Percentiles rank a stretch among this genome's conserved stretches.
phyloP scores from a whole-genome alignment of 2,113 vertebrate species.

The Gallinago paraguaiae region DNA sequence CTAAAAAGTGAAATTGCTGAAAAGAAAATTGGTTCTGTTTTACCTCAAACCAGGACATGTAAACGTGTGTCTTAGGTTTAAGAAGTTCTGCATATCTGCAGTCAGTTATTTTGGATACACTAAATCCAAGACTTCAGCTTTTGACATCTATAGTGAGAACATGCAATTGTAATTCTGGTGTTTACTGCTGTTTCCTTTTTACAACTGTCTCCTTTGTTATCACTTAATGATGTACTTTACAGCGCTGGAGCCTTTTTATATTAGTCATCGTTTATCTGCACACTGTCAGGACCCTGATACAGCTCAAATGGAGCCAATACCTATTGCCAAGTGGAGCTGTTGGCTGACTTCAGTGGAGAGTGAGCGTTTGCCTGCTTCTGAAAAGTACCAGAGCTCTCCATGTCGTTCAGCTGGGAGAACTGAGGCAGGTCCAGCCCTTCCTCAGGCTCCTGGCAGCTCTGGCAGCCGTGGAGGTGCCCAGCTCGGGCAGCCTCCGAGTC shows the following conservation, averaged over 20 bases:
- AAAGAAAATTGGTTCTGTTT: too few relatives aligned
- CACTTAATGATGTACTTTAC: not conserved
- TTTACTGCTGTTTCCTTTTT: slow-evolving; percentile 3
- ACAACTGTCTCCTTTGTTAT: not conserved
- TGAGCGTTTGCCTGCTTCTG: accelerated
- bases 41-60: too few relatives aligned
- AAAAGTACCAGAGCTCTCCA: not conserved
- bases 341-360: not conserved
- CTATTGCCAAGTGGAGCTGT: not conserved
- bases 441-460: not conserved
- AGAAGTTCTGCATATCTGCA: not conserved
- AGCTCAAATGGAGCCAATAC: not conserved
- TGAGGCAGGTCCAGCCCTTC: too few relatives aligned
- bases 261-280: not conserved
- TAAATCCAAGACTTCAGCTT: not conserved
- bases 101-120: not conserved
- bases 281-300: not conserved
- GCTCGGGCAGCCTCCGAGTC: accelerated
- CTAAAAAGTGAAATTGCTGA: too few relatives aligned
- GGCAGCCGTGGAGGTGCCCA: accelerated
- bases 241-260: not conserved
- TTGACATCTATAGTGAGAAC: not conserved
- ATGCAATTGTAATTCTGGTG: not conserved
- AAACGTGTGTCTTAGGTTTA: accelerated
- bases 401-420: not conserved